Conservation (phyloP, 1,140 invertebrate genomes). For the Holotrichia oblita region DNA sequence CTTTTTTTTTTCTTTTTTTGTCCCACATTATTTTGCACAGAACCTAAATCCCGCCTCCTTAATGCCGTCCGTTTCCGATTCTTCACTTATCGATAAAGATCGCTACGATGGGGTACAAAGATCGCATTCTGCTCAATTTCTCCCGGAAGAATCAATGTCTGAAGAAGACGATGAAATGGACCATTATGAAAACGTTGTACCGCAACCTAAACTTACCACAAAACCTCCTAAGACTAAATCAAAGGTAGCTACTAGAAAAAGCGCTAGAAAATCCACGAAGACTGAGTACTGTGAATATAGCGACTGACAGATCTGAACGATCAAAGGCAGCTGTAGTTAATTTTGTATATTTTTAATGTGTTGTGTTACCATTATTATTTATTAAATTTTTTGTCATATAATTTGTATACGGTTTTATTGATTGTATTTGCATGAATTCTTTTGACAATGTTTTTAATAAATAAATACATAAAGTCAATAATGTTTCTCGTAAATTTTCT, state of each 20-base stretch:
- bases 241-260: constrained; percentile 41
- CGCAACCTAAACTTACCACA: constrained; percentile 30
- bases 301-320: constrained; percentile 35
- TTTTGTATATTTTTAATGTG: constrained; percentile 42
- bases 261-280: constrained; percentile 42
- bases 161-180: constrained; percentile 46
- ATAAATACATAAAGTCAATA: neutral
- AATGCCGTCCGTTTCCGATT: constrained; percentile 44
- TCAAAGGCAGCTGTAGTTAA: constrained; percentile 29
- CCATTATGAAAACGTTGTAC: constrained; percentile 37
- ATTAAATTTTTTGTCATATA: constrained; percentile 34
- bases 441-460: neutral
- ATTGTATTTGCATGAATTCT: constrained; percentile 10
- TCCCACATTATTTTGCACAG: constrained; percentile 39
- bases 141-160: constrained; percentile 41
- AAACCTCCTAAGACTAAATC: constrained; percentile 29
- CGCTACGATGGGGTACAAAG: constrained; percentile 39
- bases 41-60: constrained; percentile 44
- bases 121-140: constrained; percentile 38
- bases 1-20: constrained; percentile 41
- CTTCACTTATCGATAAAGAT: constrained; percentile 40
- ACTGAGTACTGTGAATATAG: constrained; percentile 44
- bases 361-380: constrained; percentile 38
- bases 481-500: neutral
- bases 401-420: neutral